Percentiles rank a stretch among this genome's conserved stretches.
These are phyloP conservation scores for Trichogramma pretiosum DNA, from an alignment of 1,140 invertebrate genomes.

Conservation along the genomic window DNA sequence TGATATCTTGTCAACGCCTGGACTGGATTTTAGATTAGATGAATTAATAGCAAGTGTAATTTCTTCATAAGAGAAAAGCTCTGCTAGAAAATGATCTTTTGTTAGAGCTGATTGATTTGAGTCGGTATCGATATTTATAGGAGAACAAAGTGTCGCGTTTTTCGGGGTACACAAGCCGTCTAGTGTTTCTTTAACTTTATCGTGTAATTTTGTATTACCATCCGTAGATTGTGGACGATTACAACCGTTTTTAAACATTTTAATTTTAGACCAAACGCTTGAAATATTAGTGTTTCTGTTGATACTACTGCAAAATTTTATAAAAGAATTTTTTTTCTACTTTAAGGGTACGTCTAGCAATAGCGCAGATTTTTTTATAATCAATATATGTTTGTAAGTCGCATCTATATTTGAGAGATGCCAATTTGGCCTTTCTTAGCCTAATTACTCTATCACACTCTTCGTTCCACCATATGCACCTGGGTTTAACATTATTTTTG, in stretches of 20 bases:
- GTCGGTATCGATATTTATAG: not conserved
- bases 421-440: not conserved
- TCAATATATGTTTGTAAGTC: not conserved
- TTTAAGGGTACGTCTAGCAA: not conserved
- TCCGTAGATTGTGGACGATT: not conserved
- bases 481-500: no score
- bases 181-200: not conserved
- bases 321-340: not conserved
- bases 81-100: not conserved
- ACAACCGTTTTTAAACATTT: not conserved
- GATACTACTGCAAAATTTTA: not conserved
- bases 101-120: not conserved
- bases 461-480: not conserved
- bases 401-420: not conserved
- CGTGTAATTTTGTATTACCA: not conserved
- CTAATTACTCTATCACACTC: not conserved
- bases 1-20: not conserved
- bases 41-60: not conserved
- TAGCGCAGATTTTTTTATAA: not conserved
- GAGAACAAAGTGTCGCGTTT: not conserved
- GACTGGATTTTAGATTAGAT: not conserved
- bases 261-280: not conserved
- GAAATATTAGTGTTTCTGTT: not conserved
- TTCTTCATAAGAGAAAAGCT: not conserved
- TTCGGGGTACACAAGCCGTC: not conserved